These are phyloP conservation scores for Phalloptychus januarius DNA, from an alignment of 2,797 vertebrate genomes.

Conservation along the genomic window DNA sequence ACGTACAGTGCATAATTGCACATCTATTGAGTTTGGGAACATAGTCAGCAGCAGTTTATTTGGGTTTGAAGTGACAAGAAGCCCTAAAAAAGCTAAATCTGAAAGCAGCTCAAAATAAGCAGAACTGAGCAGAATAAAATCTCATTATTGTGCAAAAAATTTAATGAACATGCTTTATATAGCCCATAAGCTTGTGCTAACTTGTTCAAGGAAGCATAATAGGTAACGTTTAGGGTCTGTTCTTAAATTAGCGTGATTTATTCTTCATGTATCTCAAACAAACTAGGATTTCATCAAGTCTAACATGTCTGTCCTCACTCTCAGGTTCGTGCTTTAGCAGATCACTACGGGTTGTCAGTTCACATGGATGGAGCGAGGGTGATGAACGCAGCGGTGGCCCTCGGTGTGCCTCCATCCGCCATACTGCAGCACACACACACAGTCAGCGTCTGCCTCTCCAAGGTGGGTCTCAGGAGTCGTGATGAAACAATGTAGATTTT, in stretches of 20 bases:
- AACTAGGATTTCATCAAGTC: not conserved
- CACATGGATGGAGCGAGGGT: conserved; percentile 88
- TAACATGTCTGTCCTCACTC: conserved; percentile 4
- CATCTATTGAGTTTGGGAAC: too few species aligned
- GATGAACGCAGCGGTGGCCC: conserved; percentile 84
- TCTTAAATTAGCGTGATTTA: not conserved
- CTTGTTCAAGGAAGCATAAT: too few species aligned
- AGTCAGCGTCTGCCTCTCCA: conserved; percentile 88
- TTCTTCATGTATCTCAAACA: not conserved
- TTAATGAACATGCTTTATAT: too few species aligned
- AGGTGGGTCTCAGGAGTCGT: conserved; percentile 71
- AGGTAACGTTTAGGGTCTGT: not conserved
- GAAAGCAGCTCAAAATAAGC: too few species aligned
- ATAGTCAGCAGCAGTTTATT: too few species aligned
- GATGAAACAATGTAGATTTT: not conserved
- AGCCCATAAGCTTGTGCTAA: too few species aligned
- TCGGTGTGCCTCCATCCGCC: conserved; percentile 68
- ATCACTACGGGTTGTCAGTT: conserved; percentile 72
- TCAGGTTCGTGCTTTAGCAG: conserved; percentile 82
- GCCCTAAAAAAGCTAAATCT: too few species aligned
- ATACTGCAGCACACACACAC: conserved; percentile 87
- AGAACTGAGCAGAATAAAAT: too few species aligned
- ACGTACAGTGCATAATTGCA: too few species aligned
- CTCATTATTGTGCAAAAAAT: too few species aligned
- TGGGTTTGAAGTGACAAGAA: too few species aligned